Base-by-base conservation (phyloP, 2,888 invertebrate species). In the Bedellia somnulentella region DNA sequence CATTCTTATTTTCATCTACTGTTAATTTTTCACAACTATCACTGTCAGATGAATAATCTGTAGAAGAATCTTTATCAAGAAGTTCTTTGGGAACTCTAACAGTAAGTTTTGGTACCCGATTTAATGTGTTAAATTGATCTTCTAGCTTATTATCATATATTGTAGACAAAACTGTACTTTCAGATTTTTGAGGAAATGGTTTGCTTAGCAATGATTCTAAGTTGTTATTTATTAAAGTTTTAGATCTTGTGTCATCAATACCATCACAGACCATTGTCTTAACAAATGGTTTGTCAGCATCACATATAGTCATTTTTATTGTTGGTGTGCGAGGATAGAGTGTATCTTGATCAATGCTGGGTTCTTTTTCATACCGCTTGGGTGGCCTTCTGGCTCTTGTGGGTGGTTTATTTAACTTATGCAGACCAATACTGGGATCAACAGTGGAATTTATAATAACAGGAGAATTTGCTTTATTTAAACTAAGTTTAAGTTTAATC, bases 71-170 rank as follows among this genome's bases (percentile, higher is more conserved):
- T 49, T 71, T 76, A 41, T 76, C 77, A 35, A 71, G 49, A 35
- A 80, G 79, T 45, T 80, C 80, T 52, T 81, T 82, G 26, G 82
- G 81, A 40, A 82, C 78, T 54, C 85, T 80, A 14, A 86, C 68
- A 39, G 85, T 86, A 31, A 86, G 63, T 57, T 86, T 86, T 42
- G 83, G 86, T 39, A 84, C 83, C 58, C 80, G 80, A 51, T 76
- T 76, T 33, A 75, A 49, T 43, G 68, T 62, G 41, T 67, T 71
- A 24, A 53, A 47, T 6, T 4, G 6, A 42, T 66, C 63, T 38
- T 71, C 68, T 36, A 63, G 46, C 42, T 68, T 70, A 39, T 70
- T 73, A 47, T 75, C 75, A 54, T 73, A 75, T 43, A 73, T 75
- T 37, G 73, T 75, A 12, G 68, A 57, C 52, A 71, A 68, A 2